These are phyloP conservation scores for Psittacula derbiana DNA, from an alignment of 2,797 vertebrate species.

Conservation along the genomic window DNA sequence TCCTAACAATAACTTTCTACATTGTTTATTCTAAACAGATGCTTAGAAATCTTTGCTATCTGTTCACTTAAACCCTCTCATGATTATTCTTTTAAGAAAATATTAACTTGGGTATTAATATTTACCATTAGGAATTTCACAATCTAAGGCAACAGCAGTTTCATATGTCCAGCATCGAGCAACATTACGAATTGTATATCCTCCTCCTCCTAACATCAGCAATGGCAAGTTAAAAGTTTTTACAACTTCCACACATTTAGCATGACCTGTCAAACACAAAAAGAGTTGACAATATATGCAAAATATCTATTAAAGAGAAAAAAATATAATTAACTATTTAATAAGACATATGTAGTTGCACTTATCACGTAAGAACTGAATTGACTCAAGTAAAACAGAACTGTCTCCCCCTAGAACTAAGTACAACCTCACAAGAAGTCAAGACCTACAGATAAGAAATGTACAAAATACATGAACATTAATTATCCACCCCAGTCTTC, in stretches of 20 bases:
- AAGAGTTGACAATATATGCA: not conserved
- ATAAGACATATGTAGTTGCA: not conserved
- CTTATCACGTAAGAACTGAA: not conserved
- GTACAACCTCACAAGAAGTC: not conserved
- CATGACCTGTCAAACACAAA: conserved; percentile 81
- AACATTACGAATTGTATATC: conserved; percentile 84
- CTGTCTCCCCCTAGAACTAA: not conserved
- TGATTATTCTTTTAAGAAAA: not conserved
- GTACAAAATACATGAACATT: not conserved
- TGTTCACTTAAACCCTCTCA: not conserved
- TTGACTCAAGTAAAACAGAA: not conserved
- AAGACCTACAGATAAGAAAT: not conserved
- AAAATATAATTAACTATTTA: not conserved
- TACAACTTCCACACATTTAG: conserved; percentile 92
- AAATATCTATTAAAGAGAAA: not conserved
- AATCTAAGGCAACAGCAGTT: conserved; percentile 84
- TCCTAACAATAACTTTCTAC: not conserved
- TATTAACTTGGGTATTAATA: not conserved
- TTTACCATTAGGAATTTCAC: conserved; percentile 89
- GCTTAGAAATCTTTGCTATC: not conserved
- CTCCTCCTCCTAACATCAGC: conserved; percentile 83
- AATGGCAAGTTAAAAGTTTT: conserved; percentile 89
- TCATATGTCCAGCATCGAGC: conserved; percentile 85
- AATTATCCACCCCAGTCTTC: not conserved
- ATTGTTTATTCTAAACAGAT: not conserved